Conservation (phyloP, 2,113 vertebrate species). For the Oplegnathus fasciatus region DNA sequence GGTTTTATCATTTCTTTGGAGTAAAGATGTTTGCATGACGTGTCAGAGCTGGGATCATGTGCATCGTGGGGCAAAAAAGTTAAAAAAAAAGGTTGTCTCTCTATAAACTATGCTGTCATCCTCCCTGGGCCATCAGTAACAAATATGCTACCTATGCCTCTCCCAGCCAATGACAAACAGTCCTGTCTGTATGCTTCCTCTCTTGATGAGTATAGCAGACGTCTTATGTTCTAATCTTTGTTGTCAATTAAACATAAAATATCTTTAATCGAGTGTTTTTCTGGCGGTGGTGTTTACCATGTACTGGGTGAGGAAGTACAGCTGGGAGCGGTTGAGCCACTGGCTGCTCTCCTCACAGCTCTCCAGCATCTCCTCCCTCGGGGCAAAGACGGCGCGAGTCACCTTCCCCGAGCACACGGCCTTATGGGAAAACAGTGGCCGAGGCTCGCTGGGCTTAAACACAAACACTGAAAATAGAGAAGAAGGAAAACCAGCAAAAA, state of each 20-base stretch:
- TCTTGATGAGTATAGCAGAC: too few species aligned
- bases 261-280: fast-evolving
- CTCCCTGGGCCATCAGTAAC: not conserved
- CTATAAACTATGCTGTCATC: too few species aligned
- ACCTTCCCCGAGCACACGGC: conserved; percentile 88
- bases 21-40: not conserved
- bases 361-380: conserved; percentile 88
- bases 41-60: not conserved
- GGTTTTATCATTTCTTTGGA: too few species aligned
- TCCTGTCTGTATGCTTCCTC: not conserved
- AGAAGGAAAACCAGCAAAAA: not conserved
- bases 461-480: conserved; percentile 90
- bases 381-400: conserved; percentile 89
- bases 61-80: too few species aligned
- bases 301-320: conserved; percentile 89
- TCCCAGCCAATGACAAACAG: not conserved
- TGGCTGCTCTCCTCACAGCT: conserved; percentile 86
- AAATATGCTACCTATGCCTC: not conserved
- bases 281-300: conserved; percentile 83
- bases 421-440: conserved; percentile 90
- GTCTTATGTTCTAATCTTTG: not conserved
- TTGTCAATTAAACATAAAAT: too few species aligned
- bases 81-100: too few species aligned
- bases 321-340: conserved; percentile 93
- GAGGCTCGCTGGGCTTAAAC: conserved; percentile 92